phyloP scores from a whole-genome alignment of 1,140 invertebrate genomes.

The Oscheius sp. region DNA sequence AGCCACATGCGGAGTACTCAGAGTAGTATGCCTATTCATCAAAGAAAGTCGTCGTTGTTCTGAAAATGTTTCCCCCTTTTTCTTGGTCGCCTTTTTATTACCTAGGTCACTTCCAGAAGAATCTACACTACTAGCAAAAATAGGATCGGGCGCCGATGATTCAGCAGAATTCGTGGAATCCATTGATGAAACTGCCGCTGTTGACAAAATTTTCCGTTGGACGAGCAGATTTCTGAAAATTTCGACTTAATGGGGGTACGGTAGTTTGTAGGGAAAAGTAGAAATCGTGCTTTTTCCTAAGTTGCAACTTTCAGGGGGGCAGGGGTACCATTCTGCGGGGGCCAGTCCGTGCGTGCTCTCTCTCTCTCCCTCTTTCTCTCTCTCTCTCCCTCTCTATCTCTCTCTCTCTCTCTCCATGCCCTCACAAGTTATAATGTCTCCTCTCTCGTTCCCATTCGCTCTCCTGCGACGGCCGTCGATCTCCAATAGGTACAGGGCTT shows the following conservation, averaged over 20 bases:
- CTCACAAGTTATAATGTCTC: constrained; percentile 16
- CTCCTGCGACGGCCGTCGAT: not conserved
- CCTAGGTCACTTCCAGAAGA: constrained; percentile 24
- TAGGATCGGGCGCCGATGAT: constrained; percentile 8
- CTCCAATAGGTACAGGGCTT: not conserved
- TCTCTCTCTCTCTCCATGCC: too few species aligned
- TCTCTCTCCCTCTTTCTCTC: not conserved
- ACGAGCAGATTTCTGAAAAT: constrained; percentile 18
- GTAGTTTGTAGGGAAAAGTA: not conserved
- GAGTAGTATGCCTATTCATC: constrained; percentile 9
- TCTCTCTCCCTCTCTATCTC: too few species aligned
- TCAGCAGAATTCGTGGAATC: constrained; percentile 20
- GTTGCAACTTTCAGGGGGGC: not conserved
- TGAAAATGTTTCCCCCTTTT: not conserved
- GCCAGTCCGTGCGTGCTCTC: not conserved
- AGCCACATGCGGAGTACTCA: not conserved
- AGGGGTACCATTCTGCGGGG: not conserved
- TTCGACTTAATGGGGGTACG: not conserved
- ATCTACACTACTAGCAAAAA: constrained; percentile 29
- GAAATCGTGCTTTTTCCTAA: not conserved
- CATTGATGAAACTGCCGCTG: constrained; percentile 23
- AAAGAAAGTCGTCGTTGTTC: constrained; percentile 26
- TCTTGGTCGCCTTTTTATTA: not conserved
- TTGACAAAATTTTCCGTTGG: constrained; percentile 30
- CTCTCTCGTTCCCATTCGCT: constrained; percentile 6